Conservation (phyloP, 2,888 invertebrate species). For the Carcina quercana region DNA sequence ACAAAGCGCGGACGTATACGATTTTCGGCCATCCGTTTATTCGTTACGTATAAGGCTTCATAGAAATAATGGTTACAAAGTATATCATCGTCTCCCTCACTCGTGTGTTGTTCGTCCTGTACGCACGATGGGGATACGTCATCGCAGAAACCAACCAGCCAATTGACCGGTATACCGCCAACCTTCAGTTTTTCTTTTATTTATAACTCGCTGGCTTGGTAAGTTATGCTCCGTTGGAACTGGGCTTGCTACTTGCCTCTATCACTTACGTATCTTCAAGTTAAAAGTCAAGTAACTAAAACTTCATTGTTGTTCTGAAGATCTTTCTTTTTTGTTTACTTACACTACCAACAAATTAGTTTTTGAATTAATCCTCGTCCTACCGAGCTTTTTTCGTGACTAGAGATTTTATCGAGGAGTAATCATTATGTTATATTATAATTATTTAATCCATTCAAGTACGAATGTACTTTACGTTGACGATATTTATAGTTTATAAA, state of each 20-base stretch:
- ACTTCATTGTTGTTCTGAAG: too few species aligned
- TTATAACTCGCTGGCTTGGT: conserved; percentile 68
- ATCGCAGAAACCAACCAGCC: conserved; percentile 71
- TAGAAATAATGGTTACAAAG: conserved; percentile 58
- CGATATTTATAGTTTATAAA: too few species aligned
- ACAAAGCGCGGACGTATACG: conserved; percentile 63
- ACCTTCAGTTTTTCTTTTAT: conserved; percentile 74
- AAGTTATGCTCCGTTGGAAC: conserved; percentile 58
- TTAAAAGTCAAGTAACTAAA: not conserved
- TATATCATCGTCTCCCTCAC: conserved; percentile 32
- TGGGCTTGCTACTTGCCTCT: conserved; percentile 20
- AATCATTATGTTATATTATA: too few species aligned
- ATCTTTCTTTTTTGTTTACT: too few species aligned
- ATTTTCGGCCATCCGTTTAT: conserved; percentile 64
- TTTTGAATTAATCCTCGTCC: too few species aligned
- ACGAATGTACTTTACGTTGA: too few species aligned
- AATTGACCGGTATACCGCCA: conserved; percentile 73
- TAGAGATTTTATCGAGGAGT: too few species aligned
- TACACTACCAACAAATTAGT: too few species aligned
- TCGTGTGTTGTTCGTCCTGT: conserved; percentile 29
- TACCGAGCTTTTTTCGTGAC: too few species aligned
- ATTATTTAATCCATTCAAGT: too few species aligned
- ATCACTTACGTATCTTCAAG: not conserved
- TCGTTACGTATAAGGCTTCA: conserved; percentile 64
- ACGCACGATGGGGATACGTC: conserved; percentile 53